Conservation (phyloP, 2,888 invertebrate species). For the Meta bourneti region DNA sequence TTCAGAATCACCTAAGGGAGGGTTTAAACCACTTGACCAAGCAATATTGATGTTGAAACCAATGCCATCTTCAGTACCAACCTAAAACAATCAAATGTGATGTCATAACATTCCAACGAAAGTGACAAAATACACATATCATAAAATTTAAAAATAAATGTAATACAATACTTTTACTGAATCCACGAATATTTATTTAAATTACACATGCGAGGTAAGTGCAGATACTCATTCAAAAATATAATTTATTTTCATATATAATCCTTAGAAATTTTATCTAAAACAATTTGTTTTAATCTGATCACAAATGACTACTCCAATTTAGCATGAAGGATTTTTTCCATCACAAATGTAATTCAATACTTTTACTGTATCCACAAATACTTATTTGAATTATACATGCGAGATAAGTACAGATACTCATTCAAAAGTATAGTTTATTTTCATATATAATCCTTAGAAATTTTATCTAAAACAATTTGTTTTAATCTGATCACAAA, state of each 20-base stretch:
- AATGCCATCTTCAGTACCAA: slow-evolving; percentile 92
- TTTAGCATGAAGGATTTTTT: too few species aligned
- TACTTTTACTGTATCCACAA: background rate
- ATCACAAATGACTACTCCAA: too few species aligned
- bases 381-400: too few species aligned
- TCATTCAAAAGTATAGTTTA: background rate
- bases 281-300: too few species aligned
- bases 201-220: background rate
- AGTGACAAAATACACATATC: background rate
- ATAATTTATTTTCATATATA: background rate
- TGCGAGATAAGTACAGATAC: background rate
- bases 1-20: slow-evolving; percentile 95
- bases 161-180: background rate
- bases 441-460: background rate
- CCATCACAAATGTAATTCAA: background rate
- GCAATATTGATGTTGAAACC: slow-evolving; percentile 98
- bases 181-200: too few species aligned
- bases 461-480: too few species aligned
- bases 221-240: background rate
- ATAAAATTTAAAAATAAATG: slow-evolving; percentile 3
- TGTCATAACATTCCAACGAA: too few species aligned
- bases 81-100: slow-evolving; percentile 82
- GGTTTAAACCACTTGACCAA: slow-evolving; percentile 93
- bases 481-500: too few species aligned
- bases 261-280: too few species aligned